phyloP scores from a whole-genome alignment of 2,888 invertebrate species.

The Deilephila porcellus region DNA sequence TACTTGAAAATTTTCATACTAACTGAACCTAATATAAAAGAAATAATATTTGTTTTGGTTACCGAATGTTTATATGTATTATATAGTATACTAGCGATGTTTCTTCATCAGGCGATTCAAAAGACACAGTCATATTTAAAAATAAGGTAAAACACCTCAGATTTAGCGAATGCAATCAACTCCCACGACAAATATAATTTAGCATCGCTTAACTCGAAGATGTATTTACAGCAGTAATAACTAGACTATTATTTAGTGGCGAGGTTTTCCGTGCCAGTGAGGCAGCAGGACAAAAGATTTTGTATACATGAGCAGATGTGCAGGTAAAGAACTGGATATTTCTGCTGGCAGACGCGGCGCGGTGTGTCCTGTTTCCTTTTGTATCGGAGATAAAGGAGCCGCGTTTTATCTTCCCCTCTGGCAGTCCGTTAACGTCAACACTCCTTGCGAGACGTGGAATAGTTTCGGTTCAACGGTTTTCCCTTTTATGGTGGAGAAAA shows the following conservation, averaged over 20 bases:
- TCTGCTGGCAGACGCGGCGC: conserved; percentile 11
- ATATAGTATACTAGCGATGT: no score
- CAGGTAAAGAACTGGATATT: conserved; percentile 28
- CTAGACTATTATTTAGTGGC: background rate
- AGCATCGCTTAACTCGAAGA: no score
- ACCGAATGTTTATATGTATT: no score
- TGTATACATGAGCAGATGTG: conserved; percentile 10
- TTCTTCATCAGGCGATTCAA: no score
- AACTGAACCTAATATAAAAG: no score
- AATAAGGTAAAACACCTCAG: no score
- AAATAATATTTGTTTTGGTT: no score
- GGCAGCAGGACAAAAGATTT: conserved; percentile 3
- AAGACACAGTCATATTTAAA: no score
- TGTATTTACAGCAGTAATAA: background rate
- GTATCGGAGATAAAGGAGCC: conserved; percentile 45
- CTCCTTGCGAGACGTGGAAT: conserved; percentile 43
- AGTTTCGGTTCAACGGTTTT: conserved; percentile 46
- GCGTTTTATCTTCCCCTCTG: conserved; percentile 54
- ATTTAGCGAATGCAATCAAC: no score
- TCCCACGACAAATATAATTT: no score
- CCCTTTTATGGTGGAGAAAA: background rate
- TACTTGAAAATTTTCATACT: no score
- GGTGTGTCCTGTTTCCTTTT: conserved; percentile 38
- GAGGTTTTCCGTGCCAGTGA: background rate
- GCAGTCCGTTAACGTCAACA: conserved; percentile 53